Percentiles rank a stretch among this genome's conserved stretches.
These are phyloP conservation scores for Otolemur garnettii DNA, from an alignment of 2,113 vertebrate species.

Conservation along the genomic window DNA sequence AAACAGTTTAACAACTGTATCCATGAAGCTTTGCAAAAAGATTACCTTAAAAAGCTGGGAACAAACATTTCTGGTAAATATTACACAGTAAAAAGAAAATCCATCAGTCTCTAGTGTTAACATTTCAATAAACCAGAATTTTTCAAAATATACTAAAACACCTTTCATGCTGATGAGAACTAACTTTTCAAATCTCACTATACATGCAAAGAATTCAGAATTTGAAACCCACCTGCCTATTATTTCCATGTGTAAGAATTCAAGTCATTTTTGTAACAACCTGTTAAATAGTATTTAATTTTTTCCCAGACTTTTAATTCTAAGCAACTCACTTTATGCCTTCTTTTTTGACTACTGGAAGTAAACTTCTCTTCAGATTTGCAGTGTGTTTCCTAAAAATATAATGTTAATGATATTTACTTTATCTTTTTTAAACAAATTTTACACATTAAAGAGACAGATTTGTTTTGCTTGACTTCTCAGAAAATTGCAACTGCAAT, in stretches of 20 bases:
- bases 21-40: not conserved
- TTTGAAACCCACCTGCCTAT: not conserved
- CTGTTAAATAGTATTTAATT: not conserved
- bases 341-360: not conserved
- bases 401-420: not conserved
- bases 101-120: not conserved
- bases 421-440: not conserved
- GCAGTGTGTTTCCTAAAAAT: not conserved
- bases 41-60: not conserved
- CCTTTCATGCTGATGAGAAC: not conserved
- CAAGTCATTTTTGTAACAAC: not conserved
- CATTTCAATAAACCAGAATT: not conserved
- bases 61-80: too few relatives aligned
- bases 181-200: not conserved
- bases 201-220: not conserved
- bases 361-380: not conserved
- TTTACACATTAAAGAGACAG: not conserved
- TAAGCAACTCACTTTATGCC: not conserved
- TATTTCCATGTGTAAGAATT: not conserved
- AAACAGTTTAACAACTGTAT: not conserved
- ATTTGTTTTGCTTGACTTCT: not conserved
- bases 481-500: not conserved
- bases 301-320: not conserved
- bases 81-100: not conserved
- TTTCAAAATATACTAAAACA: not conserved